Evolutionary conservation across 1,140 invertebrate genomes (phyloP), one percentile per base, ranked within the genome.

Genomic region (Philotrypesis tridentata): DNA sequence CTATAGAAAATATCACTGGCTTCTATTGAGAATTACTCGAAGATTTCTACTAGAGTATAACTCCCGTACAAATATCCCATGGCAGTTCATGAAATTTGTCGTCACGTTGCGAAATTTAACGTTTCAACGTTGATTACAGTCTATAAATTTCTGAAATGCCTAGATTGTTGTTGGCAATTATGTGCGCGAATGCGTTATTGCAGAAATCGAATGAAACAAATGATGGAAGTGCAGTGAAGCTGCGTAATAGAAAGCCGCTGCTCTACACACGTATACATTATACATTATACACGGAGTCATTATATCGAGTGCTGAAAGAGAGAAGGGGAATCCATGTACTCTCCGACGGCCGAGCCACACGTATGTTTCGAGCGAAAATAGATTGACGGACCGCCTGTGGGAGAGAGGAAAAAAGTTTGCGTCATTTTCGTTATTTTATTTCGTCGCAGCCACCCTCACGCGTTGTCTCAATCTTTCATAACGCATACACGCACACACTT

Each of bases 241-340:
- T 48, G 21, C 25, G 25, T 12, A 63, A 63, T 12, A 27, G 17
- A 23, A 73, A 78, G n/a, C n/a, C n/a, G 43, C n/a, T 33, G 67
- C 71, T 43, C 40, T 17, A 17, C 17, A 6, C 21, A 55, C 17
- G 33, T 37, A 37, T 37, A 37, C 33, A 5, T 9, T 37, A 5
- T 37, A 5, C 4, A 5, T 37, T 37, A 9, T 37, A 37, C 48
- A n/a, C 7, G n/a, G 37, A 81, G 75, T 81, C 40, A 81, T 75
- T 75, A 81, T 76, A 61, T 65, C 71, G 72, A 81, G 71, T 80
- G 68, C n/a, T 55, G 70, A 71, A 37, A 71, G 74, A 63, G 61
- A 65, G 74, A 14, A 40, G 68, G 23, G n/a, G 60, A 80, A 60
- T 80, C 17, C 29, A 75, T 43, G 79, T n/a, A n/a, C 63, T 75